Base-by-base conservation (phyloP, 2,113 vertebrate genomes). In the Laterallus jamaicensis region DNA sequence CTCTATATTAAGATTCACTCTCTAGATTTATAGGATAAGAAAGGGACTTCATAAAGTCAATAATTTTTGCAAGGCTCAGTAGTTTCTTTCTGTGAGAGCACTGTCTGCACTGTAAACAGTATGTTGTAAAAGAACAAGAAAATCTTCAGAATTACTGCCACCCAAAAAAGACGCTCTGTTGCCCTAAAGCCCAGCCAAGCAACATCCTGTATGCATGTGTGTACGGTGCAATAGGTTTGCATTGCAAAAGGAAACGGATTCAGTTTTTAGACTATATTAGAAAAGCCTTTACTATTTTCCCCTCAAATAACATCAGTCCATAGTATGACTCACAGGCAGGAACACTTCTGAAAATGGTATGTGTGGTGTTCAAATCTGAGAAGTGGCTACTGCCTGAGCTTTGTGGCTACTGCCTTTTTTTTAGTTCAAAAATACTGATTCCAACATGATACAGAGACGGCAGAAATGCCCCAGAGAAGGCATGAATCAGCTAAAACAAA, bases 401-500 rank as follows among this genome's bases (percentile, higher is more conserved):
- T 76, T 73, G 59, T 69, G 37, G 31, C 67, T 80, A 8, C 26
- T 90, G 5, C 20, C 13, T 71, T 76, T 68, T 68, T 49, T 49
- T 81, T 69, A 31, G 4, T 86, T 68, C 39, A 60, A 44, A 84
- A 64, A 54, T 55, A 20, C 35, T 58, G 32, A 35, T 71, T 75
- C 60, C 86, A 58, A 50, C 44, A 40, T 54, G 52, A 44, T n/a
- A 69, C 66, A 92, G 80, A 92, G 77, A 55, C 37, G 82, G 66
- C 18, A 82, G 54, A 84, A 82, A 13, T 86, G 83, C n/a, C 60
- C 20, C 0, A 0, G 39, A 28, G 40, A 82, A 78, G 50, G 54
- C 37, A 82, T 49, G 74, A 85, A 73, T 87, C 62, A 64, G 42
- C 81, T 92, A 26, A 83, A 93, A 67, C 56, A 88, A 90, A 92